Evolutionary conservation across 2,797 vertebrate genomes (phyloP), one percentile per base, ranked within the genome.

Genomic region (Allobates femoralis): DNA sequence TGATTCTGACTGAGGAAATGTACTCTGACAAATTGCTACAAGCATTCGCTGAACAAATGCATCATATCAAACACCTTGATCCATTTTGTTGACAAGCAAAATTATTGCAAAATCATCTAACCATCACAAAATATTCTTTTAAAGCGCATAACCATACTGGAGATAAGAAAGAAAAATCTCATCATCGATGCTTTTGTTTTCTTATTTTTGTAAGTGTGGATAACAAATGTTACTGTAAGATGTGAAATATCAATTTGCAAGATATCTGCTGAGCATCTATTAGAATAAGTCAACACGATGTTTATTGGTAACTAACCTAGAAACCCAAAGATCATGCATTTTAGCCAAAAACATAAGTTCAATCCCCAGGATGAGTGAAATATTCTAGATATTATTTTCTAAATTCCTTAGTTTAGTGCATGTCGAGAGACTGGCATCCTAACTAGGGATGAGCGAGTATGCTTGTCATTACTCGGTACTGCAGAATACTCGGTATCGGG

Each of bases 1-100:
- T 88, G 87, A 91, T 79, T 93, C 90, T 76, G 89, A 85, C 79
- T 90, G 86, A 90, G 80, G 66, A 89, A 91, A 91, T 84, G 3
- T n/a, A 90, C 90, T 89, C 79, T 91, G 90, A 91, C 81, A 90
- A 81, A 91, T 89, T 62, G 60, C 81, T 91, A 60, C 78, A 89
- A 89, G 51, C 19, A 58, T 89, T 90, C 83, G 89, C 83, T 50
- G 23, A 89, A 92, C 85, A 88, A 91, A 89, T 51, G 19, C 64
- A 88, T 90, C 67, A 37, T 79, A 83, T 90, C 90, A 92, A 89
- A 91, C 64, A 83, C 3, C 16, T 83, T 91, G 83, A 90, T 88
- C 51, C 53, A 67, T 80, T 77, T 28, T 88, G 87, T 74, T 89
- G 89, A 89, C 87, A 90, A 75, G 90, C 4, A 69, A 41, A 85